These are phyloP conservation scores for Syndactyla subalaris DNA, from an alignment of 2,797 vertebrate genomes.

Conservation along the genomic window DNA sequence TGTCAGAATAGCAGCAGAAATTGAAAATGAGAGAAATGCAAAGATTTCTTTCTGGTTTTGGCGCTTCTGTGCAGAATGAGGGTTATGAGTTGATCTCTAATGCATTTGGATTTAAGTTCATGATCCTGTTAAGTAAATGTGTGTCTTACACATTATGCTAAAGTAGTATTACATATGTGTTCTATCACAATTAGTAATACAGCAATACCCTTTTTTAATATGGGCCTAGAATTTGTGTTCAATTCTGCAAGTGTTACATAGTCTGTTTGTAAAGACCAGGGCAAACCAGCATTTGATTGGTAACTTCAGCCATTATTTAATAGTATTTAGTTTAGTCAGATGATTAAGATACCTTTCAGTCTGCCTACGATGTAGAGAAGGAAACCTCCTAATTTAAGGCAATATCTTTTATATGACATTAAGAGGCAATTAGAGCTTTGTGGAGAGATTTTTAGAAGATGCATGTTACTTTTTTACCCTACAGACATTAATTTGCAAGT, in stretches of 20 bases:
- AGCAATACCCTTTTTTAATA: background rate
- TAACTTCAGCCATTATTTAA: background rate
- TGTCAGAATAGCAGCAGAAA: slow-evolving; percentile 67
- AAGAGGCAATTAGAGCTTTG: background rate
- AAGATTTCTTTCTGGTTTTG: background rate
- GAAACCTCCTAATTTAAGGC: background rate
- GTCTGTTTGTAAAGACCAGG: background rate
- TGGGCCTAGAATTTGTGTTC: background rate
- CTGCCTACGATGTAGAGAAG: background rate
- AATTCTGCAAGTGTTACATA: background rate
- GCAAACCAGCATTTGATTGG: background rate
- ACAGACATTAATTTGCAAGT: background rate
- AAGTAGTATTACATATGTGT: background rate
- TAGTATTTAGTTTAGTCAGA: background rate
- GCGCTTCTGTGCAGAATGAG: background rate
- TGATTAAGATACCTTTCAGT: background rate
- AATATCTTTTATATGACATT: background rate
- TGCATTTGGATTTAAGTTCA: background rate
- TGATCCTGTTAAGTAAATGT: background rate
- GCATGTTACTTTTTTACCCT: background rate
- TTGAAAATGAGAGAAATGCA: background rate
- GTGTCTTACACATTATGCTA: background rate
- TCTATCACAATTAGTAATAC: background rate
- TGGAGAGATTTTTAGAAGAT: background rate
- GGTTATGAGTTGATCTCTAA: background rate